Percentiles rank a stretch among this genome's conserved stretches.
phyloP scores from a whole-genome alignment of 37 sponge, comb jelly and placozoan species.

The Beroe ovata region DNA sequence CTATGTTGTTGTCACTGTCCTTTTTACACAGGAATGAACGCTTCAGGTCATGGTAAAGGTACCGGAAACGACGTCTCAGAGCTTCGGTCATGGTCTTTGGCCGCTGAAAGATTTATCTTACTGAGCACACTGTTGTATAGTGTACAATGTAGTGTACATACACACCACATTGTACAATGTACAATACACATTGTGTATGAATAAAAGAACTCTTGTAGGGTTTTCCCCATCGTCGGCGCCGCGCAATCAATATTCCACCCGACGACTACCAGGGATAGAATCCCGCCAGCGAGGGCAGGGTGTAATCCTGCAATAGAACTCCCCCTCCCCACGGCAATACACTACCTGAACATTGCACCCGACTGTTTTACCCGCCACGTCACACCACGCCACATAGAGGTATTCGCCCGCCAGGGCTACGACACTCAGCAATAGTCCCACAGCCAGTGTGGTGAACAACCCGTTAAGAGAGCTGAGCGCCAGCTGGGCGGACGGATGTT shows the following conservation, averaged over 20 bases:
- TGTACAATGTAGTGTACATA: too few relatives aligned
- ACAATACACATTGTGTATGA: too few relatives aligned
- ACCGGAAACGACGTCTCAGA: conserved; percentile 27
- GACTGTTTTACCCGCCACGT: conserved; percentile 28
- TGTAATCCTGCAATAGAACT: too few relatives aligned
- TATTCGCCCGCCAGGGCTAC: conserved; percentile 51
- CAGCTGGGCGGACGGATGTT: conserved; percentile 21
- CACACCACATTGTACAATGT: too few relatives aligned
- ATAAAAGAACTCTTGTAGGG: too few relatives aligned
- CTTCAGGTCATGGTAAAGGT: neutral
- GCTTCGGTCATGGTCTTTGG: conserved; percentile 61
- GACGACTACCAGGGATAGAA: too few relatives aligned
- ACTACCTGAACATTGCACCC: neutral
- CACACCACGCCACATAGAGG: conserved; percentile 58
- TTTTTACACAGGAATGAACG: conserved; percentile 4
- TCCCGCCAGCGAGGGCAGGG: too few relatives aligned
- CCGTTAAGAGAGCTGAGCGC: conserved; percentile 51
- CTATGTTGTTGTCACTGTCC: neutral
- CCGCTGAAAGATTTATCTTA: conserved; percentile 56
- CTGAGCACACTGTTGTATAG: too few relatives aligned
- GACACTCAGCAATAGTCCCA: conserved; percentile 16
- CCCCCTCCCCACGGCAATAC: too few relatives aligned
- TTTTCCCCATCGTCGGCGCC: too few relatives aligned
- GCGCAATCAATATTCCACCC: too few relatives aligned
- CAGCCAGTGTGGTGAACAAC: conserved; percentile 42